A percentile compares a stretch with the other conserved stretches of the same genome.
Evolutionary conservation across 2,888 invertebrate species (phyloP).

Genomic region (Penaeus monodon): DNA sequence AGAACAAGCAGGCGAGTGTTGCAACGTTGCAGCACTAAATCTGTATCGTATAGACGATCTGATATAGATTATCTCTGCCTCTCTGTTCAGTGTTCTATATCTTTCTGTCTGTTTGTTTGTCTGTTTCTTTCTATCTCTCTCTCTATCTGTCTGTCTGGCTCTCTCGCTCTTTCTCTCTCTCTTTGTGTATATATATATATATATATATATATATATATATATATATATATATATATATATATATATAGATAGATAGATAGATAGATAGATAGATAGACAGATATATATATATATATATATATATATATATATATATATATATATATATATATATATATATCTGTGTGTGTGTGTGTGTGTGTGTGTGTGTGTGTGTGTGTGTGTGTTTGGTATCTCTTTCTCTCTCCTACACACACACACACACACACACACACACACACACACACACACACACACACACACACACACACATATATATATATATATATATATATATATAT

Average conservation of each 20-base stretch:
- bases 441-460: conserved; percentile 3
- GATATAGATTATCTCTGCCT: not conserved
- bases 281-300: not conserved
- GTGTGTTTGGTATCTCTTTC: too few relatives aligned
- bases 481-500: not conserved
- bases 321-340: not conserved
- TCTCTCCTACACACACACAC: not conserved
- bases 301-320: not conserved
- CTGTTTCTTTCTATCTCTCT: not conserved
- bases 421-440: not conserved
- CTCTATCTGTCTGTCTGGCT: too few relatives aligned
- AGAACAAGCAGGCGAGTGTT: too few relatives aligned
- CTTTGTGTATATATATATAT: not conserved
- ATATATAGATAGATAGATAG: not conserved
- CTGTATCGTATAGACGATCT: too few relatives aligned
- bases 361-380: not conserved
- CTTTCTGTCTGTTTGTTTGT: not conserved
- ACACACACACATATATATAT: not conserved
- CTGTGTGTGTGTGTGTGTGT: too few relatives aligned
- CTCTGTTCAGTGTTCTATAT: not conserved
- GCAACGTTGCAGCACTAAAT: too few relatives aligned
- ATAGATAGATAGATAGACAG: not conserved
- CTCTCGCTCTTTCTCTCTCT: too few relatives aligned
- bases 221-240: not conserved
- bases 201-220: not conserved